These are phyloP conservation scores for Colinus virginianus DNA, from an alignment of 2,113 vertebrate genomes.

Conservation along the genomic window DNA sequence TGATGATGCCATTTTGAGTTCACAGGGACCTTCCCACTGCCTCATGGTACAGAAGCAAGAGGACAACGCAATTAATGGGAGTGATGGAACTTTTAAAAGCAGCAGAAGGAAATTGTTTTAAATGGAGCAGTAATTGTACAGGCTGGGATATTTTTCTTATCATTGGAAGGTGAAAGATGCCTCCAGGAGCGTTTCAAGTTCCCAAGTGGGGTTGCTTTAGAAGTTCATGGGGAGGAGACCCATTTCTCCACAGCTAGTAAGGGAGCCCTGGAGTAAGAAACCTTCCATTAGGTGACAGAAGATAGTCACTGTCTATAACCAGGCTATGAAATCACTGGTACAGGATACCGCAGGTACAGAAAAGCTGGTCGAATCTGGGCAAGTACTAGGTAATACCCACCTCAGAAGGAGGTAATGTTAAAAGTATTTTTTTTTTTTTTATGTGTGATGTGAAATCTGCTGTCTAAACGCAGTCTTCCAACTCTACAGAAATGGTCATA, in stretches of 20 bases:
- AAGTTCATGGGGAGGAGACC: not conserved
- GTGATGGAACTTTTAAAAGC: not conserved
- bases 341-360: not conserved
- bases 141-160: not conserved
- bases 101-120: not conserved
- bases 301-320: not conserved
- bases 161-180: not conserved
- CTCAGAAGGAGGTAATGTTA: not conserved
- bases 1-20: constrained; percentile 15
- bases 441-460: not conserved
- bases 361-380: not conserved
- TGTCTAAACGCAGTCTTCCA: not conserved
- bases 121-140: not conserved
- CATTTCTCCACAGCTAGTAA: not conserved
- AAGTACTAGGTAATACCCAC: not conserved
- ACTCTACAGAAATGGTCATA: no score
- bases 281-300: not conserved
- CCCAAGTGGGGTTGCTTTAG: not conserved
- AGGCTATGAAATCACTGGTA: not conserved
- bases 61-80: not conserved
- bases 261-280: not conserved
- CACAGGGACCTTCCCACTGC: constrained; percentile 8
- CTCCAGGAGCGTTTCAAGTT: not conserved
- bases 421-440: not conserved
- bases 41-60: not conserved